Percentiles rank a stretch among this genome's conserved stretches.
phyloP scores from a whole-genome alignment of 2,888 invertebrate genomes.

The Parapristionchus giblindavisi region DNA sequence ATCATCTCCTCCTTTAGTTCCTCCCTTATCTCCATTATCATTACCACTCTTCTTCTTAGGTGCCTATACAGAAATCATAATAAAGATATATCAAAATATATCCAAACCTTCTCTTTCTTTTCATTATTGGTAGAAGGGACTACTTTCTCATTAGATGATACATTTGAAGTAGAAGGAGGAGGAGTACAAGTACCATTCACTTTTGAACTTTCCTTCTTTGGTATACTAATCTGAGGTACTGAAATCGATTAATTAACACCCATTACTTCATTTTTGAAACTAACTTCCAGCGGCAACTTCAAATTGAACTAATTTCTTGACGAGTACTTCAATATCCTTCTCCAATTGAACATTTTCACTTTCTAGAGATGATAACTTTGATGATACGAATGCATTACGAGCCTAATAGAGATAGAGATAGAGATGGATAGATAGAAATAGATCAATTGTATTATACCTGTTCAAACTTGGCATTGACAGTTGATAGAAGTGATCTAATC shows the following conservation, averaged over 20 bases:
- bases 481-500: constrained; percentile 49
- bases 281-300: constrained; percentile 61
- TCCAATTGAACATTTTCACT: constrained; percentile 53
- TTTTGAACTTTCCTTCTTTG: constrained; percentile 40
- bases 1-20: constrained; percentile 47
- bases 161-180: constrained; percentile 19
- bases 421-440: too few relatives aligned
- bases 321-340: constrained; percentile 53
- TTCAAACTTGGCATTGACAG: constrained; percentile 48
- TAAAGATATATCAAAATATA: background rate
- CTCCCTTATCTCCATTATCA: constrained; percentile 35
- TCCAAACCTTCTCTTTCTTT: constrained; percentile 31
- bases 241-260: constrained; percentile 24
- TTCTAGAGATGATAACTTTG: constrained; percentile 50
- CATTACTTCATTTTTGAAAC: constrained; percentile 2
- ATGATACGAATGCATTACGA: constrained; percentile 38
- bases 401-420: too few relatives aligned
- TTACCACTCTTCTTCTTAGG: background rate
- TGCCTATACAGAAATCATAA: background rate
- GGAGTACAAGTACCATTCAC: constrained; percentile 36
- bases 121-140: constrained; percentile 38
- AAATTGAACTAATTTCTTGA: constrained; percentile 51
- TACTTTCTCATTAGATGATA: too few relatives aligned
- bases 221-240: constrained; percentile 46
- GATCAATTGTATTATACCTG: too few relatives aligned